Base-by-base conservation (phyloP, 2,797 vertebrate species). In the Lateolabrax maculatus region DNA sequence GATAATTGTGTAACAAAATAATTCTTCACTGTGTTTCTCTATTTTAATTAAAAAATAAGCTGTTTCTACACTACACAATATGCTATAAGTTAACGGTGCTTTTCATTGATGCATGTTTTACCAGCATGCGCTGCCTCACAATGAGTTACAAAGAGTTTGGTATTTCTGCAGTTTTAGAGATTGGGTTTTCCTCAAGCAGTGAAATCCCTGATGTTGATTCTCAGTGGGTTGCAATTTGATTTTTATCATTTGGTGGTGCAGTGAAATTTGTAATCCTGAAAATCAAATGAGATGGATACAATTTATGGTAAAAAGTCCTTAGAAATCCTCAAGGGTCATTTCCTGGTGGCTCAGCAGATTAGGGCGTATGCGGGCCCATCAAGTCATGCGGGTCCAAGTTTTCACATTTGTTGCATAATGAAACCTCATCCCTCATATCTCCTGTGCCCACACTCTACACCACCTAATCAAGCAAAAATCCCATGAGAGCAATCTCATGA, bases 381-480 rank as follows among this genome's bases (percentile, higher is more conserved):
- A 76, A 52, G 53, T 39, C 55, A 65, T 18, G 31, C 34, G 0
- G 31, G 34, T 71, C 52, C 34, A 75, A 61, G 71, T 80, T 83
- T 73, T 85, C 57, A 77, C 67, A 66, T 86, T 76, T 78, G 39
- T 65, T 84, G 79, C 68, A 83, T 85, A 86, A 85, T 85, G 62
- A 87, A 65, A 71, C 27, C 23, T 66, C 64, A 72, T 71, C 78
- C 43, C 53, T 82, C 64, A 55, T 27, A 41, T 75, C 46, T 48
- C 56, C 63, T 57, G 70, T 58, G 70, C 52, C 66, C 67, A 62
- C 83, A 58, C 83, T 86, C 62, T 7, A 72, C 64, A 84, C 61
- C 66, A 64, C 44, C 88, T 87, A 92, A 93, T 93, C 90, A 92
- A 69, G 84, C 75, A 77, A 72, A 77, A 86, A 71, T 44, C 80